Base-by-base conservation (phyloP, 2,888 invertebrate species). In the Coenonympha arcania region DNA sequence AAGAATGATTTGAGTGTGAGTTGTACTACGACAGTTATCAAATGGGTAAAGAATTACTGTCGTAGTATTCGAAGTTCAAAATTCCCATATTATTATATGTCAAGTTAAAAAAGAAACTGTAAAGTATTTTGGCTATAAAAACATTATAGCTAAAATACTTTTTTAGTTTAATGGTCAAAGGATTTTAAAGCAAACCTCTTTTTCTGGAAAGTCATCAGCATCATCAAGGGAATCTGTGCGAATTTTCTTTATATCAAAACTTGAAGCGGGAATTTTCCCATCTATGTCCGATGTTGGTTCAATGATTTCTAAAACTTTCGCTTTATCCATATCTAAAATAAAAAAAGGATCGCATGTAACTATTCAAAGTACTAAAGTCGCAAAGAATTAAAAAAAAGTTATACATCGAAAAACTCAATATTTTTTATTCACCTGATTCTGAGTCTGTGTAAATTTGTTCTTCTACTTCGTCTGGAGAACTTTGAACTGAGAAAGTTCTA, bases 391-490 rank as follows among this genome's bases (percentile, higher is more conserved):
- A n/a, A n/a, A n/a, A n/a, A n/a, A n/a, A n/a, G n/a, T n/a, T n/a
- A n/a, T n/a, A n/a, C n/a, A n/a, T n/a, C n/a, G n/a, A n/a, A n/a
- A n/a, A n/a, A n/a, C n/a, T n/a, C n/a, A n/a, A n/a, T n/a, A n/a
- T 11, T 20, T 37, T 20, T 3, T 37, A 20, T 36, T 48, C 65
- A 87, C 87, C 87, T 54, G 87, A 87, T 74, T 87, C 87, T 3
- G 87, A 87, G 62, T 87, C 87, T 26, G 87, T 86, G 48, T 87
- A 87, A 54, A 87, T 87, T 56, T 87, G 87, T 62, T 87, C 87
- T 64, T 87, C 87, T 18, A 87, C 79, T 75, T 87, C 87, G 51
- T 87, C 87, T 1, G 87, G 87, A 9, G 87, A 87, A 62, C 87
- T 87, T 64, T 87, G 87, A 2, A 87, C 87, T 1, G 87, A 87